A percentile compares a stretch with the other conserved stretches of the same genome.
phyloP scores from a whole-genome alignment of 2,113 vertebrate genomes.

The Trogon surrucura region DNA sequence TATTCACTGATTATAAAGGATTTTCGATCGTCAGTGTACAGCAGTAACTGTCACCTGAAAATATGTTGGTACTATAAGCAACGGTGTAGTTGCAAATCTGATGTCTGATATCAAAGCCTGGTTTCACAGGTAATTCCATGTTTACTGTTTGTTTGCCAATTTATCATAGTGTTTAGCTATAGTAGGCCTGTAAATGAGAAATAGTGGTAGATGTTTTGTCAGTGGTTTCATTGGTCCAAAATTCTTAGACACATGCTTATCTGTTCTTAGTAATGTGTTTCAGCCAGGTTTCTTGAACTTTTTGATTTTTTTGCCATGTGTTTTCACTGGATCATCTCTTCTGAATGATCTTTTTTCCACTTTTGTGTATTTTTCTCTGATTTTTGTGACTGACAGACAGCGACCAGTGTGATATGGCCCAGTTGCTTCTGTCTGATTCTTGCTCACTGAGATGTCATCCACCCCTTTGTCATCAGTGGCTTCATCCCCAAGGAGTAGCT shows the following conservation, averaged over 20 bases:
- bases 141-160: neutral
- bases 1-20: neutral
- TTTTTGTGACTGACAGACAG: neutral
- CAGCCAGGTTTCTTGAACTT: neutral
- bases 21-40: neutral
- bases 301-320: neutral
- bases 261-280: neutral
- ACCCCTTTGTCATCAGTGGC: neutral
- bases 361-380: neutral
- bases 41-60: neutral
- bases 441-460: neutral
- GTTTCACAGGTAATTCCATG: neutral
- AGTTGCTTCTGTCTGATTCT: neutral
- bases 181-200: neutral
- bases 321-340: neutral
- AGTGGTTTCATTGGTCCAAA: neutral
- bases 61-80: neutral
- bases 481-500: neutral
- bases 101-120: neutral
- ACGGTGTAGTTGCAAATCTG: neutral
- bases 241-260: neutral
- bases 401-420: neutral
- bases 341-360: neutral
- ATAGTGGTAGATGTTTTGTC: neutral
- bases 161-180: neutral